Evolutionary conservation across 92 coral and sea anemone genomes (phyloP).

Genomic region (Ricordea florida): DNA sequence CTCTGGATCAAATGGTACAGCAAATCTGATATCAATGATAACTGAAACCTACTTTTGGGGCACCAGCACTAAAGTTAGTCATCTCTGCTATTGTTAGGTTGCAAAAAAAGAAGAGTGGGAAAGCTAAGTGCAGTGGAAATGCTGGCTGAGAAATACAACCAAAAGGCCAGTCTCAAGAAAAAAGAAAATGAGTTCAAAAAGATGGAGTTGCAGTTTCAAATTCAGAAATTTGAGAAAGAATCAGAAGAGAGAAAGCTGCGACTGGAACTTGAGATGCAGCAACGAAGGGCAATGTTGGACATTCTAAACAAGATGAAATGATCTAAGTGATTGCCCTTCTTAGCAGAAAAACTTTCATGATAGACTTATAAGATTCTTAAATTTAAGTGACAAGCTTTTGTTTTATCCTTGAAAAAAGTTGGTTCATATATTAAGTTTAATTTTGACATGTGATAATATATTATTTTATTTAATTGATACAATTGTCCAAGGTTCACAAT

Average conservation of each 20-base stretch:
- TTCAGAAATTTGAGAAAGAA: not conserved
- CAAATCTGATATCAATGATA: too few relatives aligned
- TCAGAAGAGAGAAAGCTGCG: not conserved
- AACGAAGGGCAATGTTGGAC: not conserved
- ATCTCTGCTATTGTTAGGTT: conserved; percentile 1
- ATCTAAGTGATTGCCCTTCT: not conserved
- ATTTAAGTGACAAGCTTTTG: too few relatives aligned
- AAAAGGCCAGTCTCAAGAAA: not conserved
- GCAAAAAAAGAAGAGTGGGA: conserved; percentile 9
- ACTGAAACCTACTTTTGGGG: too few relatives aligned
- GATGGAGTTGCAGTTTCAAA: not conserved
- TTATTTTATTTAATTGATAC: too few relatives aligned
- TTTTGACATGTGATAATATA: too few relatives aligned
- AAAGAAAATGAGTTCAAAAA: not conserved
- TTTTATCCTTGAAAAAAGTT: too few relatives aligned
- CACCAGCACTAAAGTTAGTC: conserved; percentile 6
- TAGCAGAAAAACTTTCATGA: not conserved
- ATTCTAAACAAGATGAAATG: not conserved
- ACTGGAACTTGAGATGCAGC: not conserved
- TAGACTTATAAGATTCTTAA: conserved; percentile 6
- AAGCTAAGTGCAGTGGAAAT: conserved; percentile 47
- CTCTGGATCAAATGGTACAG: too few relatives aligned
- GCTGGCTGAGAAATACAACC: not conserved
- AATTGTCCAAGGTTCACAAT: too few relatives aligned
- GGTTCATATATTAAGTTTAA: too few relatives aligned